These are phyloP conservation scores for Lasioglossum vierecki DNA, from an alignment of 2,888 invertebrate genomes.

Conservation along the genomic window DNA sequence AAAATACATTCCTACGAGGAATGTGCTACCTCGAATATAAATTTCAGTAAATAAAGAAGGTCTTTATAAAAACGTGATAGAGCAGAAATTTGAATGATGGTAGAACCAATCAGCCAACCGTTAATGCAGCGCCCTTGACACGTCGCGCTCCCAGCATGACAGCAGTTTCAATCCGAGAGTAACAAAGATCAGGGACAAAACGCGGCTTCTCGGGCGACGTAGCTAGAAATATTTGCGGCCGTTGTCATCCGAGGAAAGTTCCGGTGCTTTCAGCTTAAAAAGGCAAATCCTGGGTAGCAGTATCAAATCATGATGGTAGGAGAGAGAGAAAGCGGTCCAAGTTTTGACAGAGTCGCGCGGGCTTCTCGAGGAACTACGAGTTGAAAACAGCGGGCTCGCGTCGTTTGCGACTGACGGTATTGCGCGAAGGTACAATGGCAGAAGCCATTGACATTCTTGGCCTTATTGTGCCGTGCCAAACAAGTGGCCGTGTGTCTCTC, in stretches of 20 bases:
- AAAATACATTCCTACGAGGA: not conserved
- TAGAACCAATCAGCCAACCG: not conserved
- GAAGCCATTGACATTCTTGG: conserved; percentile 65
- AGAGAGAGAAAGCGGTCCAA: not conserved
- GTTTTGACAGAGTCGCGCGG: conserved; percentile 7
- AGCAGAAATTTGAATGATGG: too few relatives aligned
- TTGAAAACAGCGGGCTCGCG: conserved; percentile 11
- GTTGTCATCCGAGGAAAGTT: not conserved
- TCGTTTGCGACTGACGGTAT: conserved; percentile 18
- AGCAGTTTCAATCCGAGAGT: not conserved
- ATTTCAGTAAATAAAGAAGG: too few relatives aligned
- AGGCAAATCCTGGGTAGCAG: not conserved
- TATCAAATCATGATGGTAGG: not conserved
- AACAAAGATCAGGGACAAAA: not conserved
- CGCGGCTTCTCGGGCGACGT: not conserved
- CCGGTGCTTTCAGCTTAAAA: conserved; percentile 4
- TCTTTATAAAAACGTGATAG: too few relatives aligned
- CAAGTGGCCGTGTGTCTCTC: conserved; percentile 54
- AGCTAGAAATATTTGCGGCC: not conserved
- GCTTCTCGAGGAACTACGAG: not conserved
- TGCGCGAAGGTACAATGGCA: conserved; percentile 38
- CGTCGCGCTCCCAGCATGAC: not conserved
- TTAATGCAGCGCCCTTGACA: not conserved
- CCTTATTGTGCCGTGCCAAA: conserved; percentile 57
- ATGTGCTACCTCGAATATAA: too few relatives aligned